A percentile compares a stretch with the other conserved stretches of the same genome.
Conservation (phyloP, 2,888 invertebrate genomes). For the Xestia rhomboidea region DNA sequence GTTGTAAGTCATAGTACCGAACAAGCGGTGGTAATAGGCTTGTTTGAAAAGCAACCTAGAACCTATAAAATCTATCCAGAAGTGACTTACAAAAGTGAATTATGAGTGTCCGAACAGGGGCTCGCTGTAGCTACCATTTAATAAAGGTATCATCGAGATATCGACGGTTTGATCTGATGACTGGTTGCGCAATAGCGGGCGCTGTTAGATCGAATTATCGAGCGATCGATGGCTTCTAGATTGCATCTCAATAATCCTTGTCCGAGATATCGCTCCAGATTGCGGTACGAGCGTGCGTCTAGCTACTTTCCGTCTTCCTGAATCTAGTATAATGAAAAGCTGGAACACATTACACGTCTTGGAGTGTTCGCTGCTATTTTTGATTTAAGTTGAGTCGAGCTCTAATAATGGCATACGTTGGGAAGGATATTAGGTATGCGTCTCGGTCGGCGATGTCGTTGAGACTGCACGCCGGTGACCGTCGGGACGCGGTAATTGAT, state of each 20-base stretch:
- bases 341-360: slow-evolving; percentile 46
- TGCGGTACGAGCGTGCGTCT: slow-evolving; percentile 79
- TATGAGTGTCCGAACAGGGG: slow-evolving; percentile 65
- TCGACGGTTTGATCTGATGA: slow-evolving; percentile 85
- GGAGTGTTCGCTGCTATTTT: slow-evolving; percentile 61
- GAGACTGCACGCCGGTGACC: slow-evolving; percentile 85
- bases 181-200: slow-evolving; percentile 85
- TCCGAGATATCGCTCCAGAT: slow-evolving; percentile 84
- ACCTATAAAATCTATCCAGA: slow-evolving; percentile 61
- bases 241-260: slow-evolving; percentile 89
- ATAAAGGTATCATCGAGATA: slow-evolving; percentile 87
- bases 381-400: slow-evolving; percentile 66
- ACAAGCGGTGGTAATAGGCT: slow-evolving; percentile 34
- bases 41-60: slow-evolving; percentile 46
- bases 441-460: slow-evolving; percentile 77
- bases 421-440: slow-evolving; percentile 85
- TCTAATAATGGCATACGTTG: slow-evolving; percentile 79
- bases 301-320: slow-evolving; percentile 83
- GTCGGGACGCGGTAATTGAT: slow-evolving; percentile 89
- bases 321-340: slow-evolving; percentile 76
- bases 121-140: slow-evolving; percentile 84
- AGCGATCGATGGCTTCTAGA: slow-evolving; percentile 88
- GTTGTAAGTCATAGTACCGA: slow-evolving; percentile 29
- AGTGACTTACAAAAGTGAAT: slow-evolving; percentile 67
- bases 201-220: slow-evolving; percentile 88